Conservation (phyloP, 2,113 vertebrate species). For the Copsychus sechellarum region DNA sequence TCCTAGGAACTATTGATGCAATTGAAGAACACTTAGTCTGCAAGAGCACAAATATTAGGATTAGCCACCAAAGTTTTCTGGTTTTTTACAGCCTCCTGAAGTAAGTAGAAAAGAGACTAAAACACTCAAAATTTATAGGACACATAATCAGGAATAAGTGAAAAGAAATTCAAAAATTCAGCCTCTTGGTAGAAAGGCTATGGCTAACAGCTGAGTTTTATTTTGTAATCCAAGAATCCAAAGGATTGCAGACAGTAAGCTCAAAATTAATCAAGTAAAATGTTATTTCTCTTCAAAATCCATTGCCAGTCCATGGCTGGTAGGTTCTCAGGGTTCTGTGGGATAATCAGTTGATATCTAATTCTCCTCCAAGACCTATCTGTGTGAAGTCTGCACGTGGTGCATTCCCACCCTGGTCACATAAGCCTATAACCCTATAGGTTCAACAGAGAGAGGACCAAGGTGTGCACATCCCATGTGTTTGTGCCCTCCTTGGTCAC, state of each 20-base stretch:
- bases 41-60: background rate
- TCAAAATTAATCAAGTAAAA: background rate
- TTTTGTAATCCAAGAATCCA: background rate
- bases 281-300: background rate
- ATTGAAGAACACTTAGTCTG: background rate
- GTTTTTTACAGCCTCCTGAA: background rate
- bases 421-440: background rate
- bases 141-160: background rate
- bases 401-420: too few species aligned
- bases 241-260: background rate
- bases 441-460: background rate
- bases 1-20: background rate
- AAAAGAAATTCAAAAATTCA: background rate
- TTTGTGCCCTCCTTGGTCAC: background rate
- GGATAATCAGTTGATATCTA: background rate
- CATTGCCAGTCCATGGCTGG: background rate
- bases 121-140: background rate
- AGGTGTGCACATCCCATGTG: background rate
- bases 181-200: background rate
- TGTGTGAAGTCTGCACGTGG: background rate
- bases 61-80: background rate
- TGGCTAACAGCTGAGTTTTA: background rate
- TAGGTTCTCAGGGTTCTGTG: background rate
- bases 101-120: background rate
- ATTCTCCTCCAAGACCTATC: rapidly evolving